Conservation (phyloP, 2,113 vertebrate genomes). For the Collichthys lucidus region DNA sequence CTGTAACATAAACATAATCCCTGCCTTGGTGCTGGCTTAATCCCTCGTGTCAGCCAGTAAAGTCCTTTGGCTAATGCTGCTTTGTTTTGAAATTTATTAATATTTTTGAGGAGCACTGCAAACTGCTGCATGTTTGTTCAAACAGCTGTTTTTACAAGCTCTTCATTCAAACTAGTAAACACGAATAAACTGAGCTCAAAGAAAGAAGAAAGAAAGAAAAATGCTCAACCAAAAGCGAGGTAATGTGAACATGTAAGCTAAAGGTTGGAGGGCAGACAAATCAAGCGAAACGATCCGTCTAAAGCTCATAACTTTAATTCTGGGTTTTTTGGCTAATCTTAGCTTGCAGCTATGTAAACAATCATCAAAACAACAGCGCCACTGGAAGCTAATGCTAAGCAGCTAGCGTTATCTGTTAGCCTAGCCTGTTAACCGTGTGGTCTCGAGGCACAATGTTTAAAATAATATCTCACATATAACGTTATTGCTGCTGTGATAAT, state of each 20-base stretch:
- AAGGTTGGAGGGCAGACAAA: background rate
- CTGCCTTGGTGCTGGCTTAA: background rate
- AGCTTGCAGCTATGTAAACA: constrained; percentile 42
- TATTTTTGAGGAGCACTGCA: background rate
- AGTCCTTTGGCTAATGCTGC: background rate
- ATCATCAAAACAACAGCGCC: constrained; percentile 49
- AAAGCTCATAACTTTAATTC: background rate
- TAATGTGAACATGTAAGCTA: background rate
- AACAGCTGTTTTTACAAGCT: background rate
- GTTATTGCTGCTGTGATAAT: background rate
- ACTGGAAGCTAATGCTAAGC: constrained; percentile 36
- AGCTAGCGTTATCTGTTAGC: constrained; percentile 24
- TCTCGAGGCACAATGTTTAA: background rate
- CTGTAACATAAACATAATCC: background rate
- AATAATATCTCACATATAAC: too few relatives aligned
- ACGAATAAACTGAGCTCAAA: background rate
- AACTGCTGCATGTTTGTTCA: background rate
- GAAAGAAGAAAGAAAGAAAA: too few relatives aligned
- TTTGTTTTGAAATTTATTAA: background rate
- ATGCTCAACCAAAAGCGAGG: too few relatives aligned
- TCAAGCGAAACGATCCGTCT: fast-evolving
- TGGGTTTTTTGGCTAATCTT: background rate
- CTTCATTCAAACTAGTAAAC: background rate
- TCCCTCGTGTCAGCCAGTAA: background rate
- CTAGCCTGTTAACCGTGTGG: constrained; percentile 3